Evolutionary conservation across 2,888 invertebrate species (phyloP), one percentile per base, ranked within the genome.

Genomic region (Melangyna quadrimaculata): DNA sequence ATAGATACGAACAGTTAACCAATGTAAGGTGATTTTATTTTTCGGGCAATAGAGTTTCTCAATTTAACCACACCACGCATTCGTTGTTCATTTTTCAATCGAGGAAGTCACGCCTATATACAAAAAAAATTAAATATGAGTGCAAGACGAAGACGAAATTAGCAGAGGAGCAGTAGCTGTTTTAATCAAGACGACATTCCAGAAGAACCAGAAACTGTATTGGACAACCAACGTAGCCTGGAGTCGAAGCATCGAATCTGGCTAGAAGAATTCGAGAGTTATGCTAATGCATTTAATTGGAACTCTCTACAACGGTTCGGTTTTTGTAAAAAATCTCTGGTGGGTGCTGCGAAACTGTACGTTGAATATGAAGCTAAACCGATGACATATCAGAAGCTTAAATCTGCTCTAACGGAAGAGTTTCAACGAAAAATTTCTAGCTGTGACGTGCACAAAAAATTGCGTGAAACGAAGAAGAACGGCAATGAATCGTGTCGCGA

Each of bases 281-380:
- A 77, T 24, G 70, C 75, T 1, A 17, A 55, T 12, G 63, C 71
- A 3, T 82, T 81, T 55, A 17, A 35, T 10, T 77, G 65, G 71
- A 77, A 77, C 51, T 17, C 27, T 1, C 22, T 82, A 19, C 65
- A 67, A 59, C 51, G 55, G 27, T 77, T 71, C 17, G 53, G 77
- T 27, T 72, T 77, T 17, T 81, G 75, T 19, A 75, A 75, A 24
- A n/a, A n/a, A n/a, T 70, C 67, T 19, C 72, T 53, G n/a, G n/a
- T n/a, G n/a, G n/a, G n/a, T n/a, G n/a, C n/a, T n/a, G n/a, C n/a
- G n/a, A n/a, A n/a, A n/a, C n/a, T n/a, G n/a, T n/a, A n/a, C n/a
- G n/a, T n/a, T n/a, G n/a, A n/a, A n/a, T 14, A 67, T 71, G 29
- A 27, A 77, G 70, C 78, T 6, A 83, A 73, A n/a, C 45, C 82